phyloP scores from a whole-genome alignment of 2,888 invertebrate species.

The Merodon equestris region DNA sequence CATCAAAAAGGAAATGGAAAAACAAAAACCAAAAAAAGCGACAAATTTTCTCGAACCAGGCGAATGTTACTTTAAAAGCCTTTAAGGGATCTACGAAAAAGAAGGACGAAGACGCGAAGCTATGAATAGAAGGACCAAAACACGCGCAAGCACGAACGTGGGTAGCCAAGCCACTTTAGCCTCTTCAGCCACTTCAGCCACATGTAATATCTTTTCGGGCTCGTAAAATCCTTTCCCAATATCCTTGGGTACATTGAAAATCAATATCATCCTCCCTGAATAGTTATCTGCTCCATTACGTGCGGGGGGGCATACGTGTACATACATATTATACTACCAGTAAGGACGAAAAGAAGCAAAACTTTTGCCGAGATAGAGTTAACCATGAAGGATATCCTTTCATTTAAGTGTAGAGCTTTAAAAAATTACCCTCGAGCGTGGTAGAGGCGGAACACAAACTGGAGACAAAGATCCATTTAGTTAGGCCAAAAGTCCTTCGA shows the following conservation, averaged over 20 bases:
- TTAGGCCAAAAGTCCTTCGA: constrained; percentile 24
- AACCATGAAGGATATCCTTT: constrained; percentile 63
- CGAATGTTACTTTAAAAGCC: constrained; percentile 19
- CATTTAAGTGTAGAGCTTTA: constrained; percentile 65
- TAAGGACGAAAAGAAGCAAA: constrained; percentile 3
- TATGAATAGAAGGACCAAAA: constrained; percentile 18
- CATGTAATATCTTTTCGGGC: constrained; percentile 51
- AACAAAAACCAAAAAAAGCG: constrained; percentile 11
- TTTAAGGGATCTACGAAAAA: constrained; percentile 21
- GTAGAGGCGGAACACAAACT: neutral
- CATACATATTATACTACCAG: neutral
- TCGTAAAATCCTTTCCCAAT: constrained; percentile 49
- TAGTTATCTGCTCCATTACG: neutral
- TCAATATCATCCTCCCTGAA: constrained; percentile 50
- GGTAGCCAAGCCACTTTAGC: constrained; percentile 3
- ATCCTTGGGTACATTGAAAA: constrained; percentile 46
- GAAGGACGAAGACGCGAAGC: neutral
- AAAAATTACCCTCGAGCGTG: constrained; percentile 51
- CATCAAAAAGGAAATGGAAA: constrained; percentile 21
- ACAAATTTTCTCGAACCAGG: constrained; percentile 1
- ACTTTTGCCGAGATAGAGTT: constrained; percentile 45
- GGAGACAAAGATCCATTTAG: constrained; percentile 31
- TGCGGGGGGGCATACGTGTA: neutral
- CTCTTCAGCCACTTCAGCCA: constrained; percentile 12
- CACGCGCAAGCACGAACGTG: neutral